Evolutionary conservation across 92 coral and sea anemone genomes (phyloP), one percentile per base, ranked within the genome.

Genomic region (Epizoanthus ramosus): DNA sequence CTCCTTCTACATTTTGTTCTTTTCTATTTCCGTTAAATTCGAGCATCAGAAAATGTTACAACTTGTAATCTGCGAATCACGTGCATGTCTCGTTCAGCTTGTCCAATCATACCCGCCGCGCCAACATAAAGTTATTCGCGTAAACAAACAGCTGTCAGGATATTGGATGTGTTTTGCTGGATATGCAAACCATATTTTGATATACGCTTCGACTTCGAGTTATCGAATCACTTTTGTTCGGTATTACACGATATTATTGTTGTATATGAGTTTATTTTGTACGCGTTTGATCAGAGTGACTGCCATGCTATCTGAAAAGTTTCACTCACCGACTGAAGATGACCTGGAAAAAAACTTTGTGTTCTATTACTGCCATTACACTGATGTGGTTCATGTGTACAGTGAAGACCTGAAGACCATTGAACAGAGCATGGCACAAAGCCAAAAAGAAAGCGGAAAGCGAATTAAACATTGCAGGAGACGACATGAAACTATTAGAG

Each of bases 391-490:
- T 61, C 58, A 39, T 1, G 39, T 77, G 16, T 77, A 61, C n/a
- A n/a, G n/a, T n/a, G 82, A 77, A 77, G 82, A 77, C 37, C 68
- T 77, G 31, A 77, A 77, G 58, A 77, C 82, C 39, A 77, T 77
- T 37, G 82, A 77, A 52, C 57, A 77, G 63, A 77, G 82, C 37
- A 77, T 77, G 82, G 82, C 70, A 43, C 71, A 65, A 21, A 77
- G 69, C 71, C 82, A 60, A 6, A 63, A 77, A 21, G 82, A 77
- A 13, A 35, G 1, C 4, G 58, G 71, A 23, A 77, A 69, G 58
- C 57, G 82, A 60, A 61, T n/a, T 77, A 77, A 61, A 77, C 82
- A 77, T 16, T 60, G 82, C 60, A 61, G 66, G 21, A 77, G 71
- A 15, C 61, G 22, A 63, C 82, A 39, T 61, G 59, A 69, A 77